phyloP scores from a whole-genome alignment of 2,888 invertebrate genomes.

The Drosophila borborema region DNA sequence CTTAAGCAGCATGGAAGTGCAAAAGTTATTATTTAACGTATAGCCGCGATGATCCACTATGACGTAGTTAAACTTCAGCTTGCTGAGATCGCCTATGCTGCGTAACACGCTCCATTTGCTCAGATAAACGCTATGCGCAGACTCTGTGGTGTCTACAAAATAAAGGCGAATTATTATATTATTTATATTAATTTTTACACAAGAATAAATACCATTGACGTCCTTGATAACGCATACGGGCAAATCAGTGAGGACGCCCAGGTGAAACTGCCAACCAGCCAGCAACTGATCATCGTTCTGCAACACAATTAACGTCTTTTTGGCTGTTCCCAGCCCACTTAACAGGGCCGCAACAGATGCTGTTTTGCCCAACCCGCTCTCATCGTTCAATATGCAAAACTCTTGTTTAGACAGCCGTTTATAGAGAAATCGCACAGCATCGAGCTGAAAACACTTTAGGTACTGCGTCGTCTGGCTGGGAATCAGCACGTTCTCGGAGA shows the following conservation, averaged over 20 bases:
- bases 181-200: background rate
- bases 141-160: slow-evolving; percentile 71
- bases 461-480: slow-evolving; percentile 80
- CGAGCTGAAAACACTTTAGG: slow-evolving; percentile 82
- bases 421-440: slow-evolving; percentile 82
- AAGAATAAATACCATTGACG: slow-evolving; percentile 59
- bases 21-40: slow-evolving; percentile 82
- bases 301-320: slow-evolving; percentile 80
- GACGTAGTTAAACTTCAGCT: slow-evolving; percentile 81
- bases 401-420: slow-evolving; percentile 78
- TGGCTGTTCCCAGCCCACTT: slow-evolving; percentile 62
- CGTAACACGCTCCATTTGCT: slow-evolving; percentile 83
- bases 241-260: slow-evolving; percentile 76
- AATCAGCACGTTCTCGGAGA: slow-evolving; percentile 67
- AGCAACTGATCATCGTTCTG: slow-evolving; percentile 80
- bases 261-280: slow-evolving; percentile 83
- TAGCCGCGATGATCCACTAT: slow-evolving; percentile 83
- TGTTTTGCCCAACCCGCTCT: slow-evolving; percentile 83
- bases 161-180: background rate
- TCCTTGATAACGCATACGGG: slow-evolving; percentile 74
- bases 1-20: slow-evolving; percentile 82
- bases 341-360: slow-evolving; percentile 78
- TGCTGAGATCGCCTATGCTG: slow-evolving; percentile 78
- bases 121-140: slow-evolving; percentile 79
- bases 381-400: slow-evolving; percentile 83